phyloP scores from a whole-genome alignment of 2,113 vertebrate genomes.

The Fulica atra region DNA sequence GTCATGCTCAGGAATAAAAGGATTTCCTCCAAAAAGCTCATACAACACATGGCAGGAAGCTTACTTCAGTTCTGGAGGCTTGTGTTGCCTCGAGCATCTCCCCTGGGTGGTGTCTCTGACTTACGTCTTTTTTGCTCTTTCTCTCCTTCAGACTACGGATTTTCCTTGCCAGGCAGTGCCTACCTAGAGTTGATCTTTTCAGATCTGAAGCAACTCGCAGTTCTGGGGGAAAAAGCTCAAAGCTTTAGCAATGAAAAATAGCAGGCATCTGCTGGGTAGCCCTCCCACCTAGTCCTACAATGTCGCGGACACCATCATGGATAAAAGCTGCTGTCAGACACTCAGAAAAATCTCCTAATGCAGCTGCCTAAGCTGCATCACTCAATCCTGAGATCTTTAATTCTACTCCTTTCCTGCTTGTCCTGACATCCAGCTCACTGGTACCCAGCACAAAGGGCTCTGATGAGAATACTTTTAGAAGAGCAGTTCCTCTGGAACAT shows the following conservation, averaged over 20 bases:
- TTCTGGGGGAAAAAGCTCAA: background rate
- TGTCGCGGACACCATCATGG: background rate
- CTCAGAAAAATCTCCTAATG: background rate
- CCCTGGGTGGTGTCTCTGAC: background rate
- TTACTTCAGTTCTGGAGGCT: background rate
- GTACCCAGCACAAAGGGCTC: background rate
- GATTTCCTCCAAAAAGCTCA: background rate
- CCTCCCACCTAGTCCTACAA: background rate
- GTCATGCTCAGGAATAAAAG: background rate
- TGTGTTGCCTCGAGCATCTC: background rate
- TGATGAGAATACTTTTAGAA: background rate
- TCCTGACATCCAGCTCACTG: background rate
- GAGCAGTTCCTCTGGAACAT: background rate
- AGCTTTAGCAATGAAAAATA: background rate
- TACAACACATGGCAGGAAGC: background rate
- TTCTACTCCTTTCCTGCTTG: background rate
- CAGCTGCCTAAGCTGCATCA: background rate
- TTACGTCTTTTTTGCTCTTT: background rate
- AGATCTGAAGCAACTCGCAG: background rate
- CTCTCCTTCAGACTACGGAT: background rate
- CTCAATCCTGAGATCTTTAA: background rate
- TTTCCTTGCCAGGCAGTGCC: background rate
- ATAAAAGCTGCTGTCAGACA: background rate
- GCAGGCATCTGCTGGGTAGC: background rate
- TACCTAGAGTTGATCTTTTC: background rate